A percentile compares a stretch with the other conserved stretches of the same genome.
Conservation (phyloP, 1,140 invertebrate species). For the Drosophila mojavensis region DNA sequence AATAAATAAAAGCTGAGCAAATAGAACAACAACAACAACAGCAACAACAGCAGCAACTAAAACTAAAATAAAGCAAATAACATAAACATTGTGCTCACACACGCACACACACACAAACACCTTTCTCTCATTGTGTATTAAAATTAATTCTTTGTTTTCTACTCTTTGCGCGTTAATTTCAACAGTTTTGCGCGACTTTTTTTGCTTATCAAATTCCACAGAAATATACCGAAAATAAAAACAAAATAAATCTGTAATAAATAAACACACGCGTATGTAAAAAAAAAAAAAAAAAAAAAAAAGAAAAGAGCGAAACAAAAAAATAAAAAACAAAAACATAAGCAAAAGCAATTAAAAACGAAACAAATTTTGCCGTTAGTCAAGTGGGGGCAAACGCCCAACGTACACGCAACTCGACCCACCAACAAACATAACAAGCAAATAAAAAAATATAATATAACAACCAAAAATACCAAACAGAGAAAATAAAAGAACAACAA, state of each 20-base stretch:
- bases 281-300: slow-evolving; percentile 11
- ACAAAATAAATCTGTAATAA: slow-evolving; percentile 18
- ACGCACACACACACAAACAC: slow-evolving; percentile 8
- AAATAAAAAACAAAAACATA: slow-evolving; percentile 30
- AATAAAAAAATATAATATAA: slow-evolving; percentile 6
- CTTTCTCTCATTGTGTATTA: background rate
- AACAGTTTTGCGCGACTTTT: slow-evolving; percentile 27
- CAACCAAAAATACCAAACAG: slow-evolving; percentile 1
- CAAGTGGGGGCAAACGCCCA: slow-evolving; percentile 69
- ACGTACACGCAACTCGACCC: slow-evolving; percentile 20
- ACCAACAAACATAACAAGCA: slow-evolving; percentile 4
- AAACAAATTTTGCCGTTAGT: slow-evolving; percentile 77
- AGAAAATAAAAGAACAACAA: background rate
- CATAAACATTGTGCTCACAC: slow-evolving; percentile 5
- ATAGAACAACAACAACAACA: background rate
- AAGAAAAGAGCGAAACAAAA: background rate
- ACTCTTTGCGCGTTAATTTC: slow-evolving; percentile 32
- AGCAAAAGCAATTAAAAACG: slow-evolving; percentile 78
- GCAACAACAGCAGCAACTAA: background rate
- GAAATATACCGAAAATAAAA: slow-evolving; percentile 26
- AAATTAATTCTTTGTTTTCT: slow-evolving; percentile 43
- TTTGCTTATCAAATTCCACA: slow-evolving; percentile 23
- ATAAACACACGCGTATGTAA: slow-evolving; percentile 20
- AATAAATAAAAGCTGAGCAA: slow-evolving; percentile 7
- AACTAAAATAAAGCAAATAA: slow-evolving; percentile 18